Percentiles rank a stretch among this genome's conserved stretches.
phyloP scores from a whole-genome alignment of 2,113 vertebrate species.

The Dasyprocta punctata region DNA sequence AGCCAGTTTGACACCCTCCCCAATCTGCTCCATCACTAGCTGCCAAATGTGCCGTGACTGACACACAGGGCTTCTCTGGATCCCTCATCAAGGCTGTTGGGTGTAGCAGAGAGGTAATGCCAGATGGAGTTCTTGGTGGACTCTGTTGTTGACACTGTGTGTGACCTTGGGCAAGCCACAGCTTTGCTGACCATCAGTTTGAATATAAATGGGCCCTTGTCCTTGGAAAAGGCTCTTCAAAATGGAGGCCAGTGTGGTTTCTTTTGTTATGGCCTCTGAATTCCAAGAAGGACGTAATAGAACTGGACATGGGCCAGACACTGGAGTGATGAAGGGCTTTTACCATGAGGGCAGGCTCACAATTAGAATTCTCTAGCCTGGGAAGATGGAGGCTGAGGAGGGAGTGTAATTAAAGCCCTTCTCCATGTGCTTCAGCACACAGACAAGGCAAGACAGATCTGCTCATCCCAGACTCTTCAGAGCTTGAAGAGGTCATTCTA shows the following conservation, averaged over 20 bases:
- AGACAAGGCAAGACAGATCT: neutral
- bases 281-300: constrained; percentile 67
- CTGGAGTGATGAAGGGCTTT: constrained; percentile 32
- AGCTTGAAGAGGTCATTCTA: neutral
- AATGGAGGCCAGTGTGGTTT: constrained; percentile 55
- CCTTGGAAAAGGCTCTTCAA: constrained; percentile 51
- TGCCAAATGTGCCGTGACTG: neutral
- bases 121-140: neutral
- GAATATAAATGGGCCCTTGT: constrained; percentile 65
- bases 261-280: constrained; percentile 55
- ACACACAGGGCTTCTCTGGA: neutral
- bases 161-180: constrained; percentile 27
- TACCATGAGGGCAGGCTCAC: neutral
- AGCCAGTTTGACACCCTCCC: neutral
- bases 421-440: neutral
- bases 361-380: neutral
- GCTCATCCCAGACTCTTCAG: neutral
- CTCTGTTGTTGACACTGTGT: neutral
- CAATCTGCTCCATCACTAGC: fast-evolving
- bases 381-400: neutral
- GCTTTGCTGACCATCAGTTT: constrained; percentile 4
- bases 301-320: constrained; percentile 59
- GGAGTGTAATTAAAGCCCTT: neutral
- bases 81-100: neutral
- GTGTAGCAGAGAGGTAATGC: neutral